phyloP scores from a whole-genome alignment of 2,113 vertebrate genomes.

The Scomber japonicus region DNA sequence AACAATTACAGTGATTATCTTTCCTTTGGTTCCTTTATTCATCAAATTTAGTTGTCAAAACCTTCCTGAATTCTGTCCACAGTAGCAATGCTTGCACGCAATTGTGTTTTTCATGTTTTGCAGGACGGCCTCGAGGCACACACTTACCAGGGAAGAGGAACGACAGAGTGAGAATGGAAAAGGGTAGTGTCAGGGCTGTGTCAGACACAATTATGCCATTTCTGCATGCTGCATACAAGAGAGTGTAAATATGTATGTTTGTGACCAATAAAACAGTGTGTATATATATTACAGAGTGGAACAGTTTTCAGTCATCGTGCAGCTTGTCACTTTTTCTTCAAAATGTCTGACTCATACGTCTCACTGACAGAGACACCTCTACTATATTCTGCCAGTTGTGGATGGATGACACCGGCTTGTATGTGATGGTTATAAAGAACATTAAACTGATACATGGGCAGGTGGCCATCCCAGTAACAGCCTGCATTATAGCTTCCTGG shows the following conservation, averaged over 20 bases:
- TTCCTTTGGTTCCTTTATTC: constrained; percentile 1
- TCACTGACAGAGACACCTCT: constrained; percentile 33
- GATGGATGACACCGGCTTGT: constrained; percentile 50
- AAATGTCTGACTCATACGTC: constrained; percentile 41
- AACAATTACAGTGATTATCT: constrained; percentile 15
- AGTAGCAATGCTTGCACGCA: constrained; percentile 14
- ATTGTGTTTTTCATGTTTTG: constrained; percentile 54
- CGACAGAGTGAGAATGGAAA: constrained; percentile 51
- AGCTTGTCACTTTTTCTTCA: constrained; percentile 33
- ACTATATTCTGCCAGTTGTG: constrained; percentile 27
- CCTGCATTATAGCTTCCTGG: constrained; percentile 49
- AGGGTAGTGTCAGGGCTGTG: constrained; percentile 56
- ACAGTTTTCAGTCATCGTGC: not conserved
- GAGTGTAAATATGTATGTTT: constrained; percentile 51
- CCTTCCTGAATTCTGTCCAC: constrained; percentile 33
- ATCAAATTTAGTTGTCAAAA: constrained; percentile 36
- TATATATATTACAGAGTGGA: not conserved
- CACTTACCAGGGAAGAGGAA: constrained; percentile 37
- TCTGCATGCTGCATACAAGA: constrained; percentile 30
- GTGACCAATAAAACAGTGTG: constrained; percentile 41
- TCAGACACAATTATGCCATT: constrained; percentile 56
- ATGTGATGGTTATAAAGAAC: constrained; percentile 66
- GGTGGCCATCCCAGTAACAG: constrained; percentile 55
- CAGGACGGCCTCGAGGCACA: constrained; percentile 52
- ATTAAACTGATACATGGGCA: constrained; percentile 62